Conservation (phyloP, 2,888 invertebrate genomes). For the Melanotus villosus region DNA sequence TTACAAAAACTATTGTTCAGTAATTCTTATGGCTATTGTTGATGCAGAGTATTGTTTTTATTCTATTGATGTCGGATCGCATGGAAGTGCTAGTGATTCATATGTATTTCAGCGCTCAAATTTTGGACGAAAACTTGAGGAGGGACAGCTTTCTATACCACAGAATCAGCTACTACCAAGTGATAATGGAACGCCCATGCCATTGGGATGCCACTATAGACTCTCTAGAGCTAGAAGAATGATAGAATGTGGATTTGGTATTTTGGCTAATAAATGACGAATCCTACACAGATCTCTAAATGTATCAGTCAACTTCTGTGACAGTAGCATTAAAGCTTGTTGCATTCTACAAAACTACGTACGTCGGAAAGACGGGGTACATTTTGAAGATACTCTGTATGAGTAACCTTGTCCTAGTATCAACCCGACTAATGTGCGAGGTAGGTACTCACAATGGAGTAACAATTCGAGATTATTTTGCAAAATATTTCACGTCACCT, state of each 20-base stretch:
- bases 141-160: background rate
- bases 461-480: conserved; percentile 48
- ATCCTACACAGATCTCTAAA: conserved; percentile 24
- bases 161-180: background rate
- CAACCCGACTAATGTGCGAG: conserved; percentile 8
- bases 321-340: conserved; percentile 9
- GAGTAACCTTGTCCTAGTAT: background rate
- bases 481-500: conserved; percentile 50
- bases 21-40: conserved; percentile 9
- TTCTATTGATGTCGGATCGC: conserved; percentile 4
- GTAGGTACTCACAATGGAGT: conserved; percentile 36
- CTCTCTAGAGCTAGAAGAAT: conserved; percentile 1
- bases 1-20: conserved; percentile 24
- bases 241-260: conserved; percentile 24
- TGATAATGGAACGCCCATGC: background rate
- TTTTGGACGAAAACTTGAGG: background rate
- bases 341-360: conserved; percentile 34
- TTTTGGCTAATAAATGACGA: conserved; percentile 31
- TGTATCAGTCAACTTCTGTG: conserved; percentile 1
- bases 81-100: conserved; percentile 2
- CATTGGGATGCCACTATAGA: background rate
- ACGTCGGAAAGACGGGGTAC: conserved; percentile 15
- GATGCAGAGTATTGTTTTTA: conserved; percentile 13
- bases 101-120: conserved; percentile 1
- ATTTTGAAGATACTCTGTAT: conserved; percentile 15